Conservation (phyloP, 2,113 vertebrate species). For the Psilopsiagon aymara region DNA sequence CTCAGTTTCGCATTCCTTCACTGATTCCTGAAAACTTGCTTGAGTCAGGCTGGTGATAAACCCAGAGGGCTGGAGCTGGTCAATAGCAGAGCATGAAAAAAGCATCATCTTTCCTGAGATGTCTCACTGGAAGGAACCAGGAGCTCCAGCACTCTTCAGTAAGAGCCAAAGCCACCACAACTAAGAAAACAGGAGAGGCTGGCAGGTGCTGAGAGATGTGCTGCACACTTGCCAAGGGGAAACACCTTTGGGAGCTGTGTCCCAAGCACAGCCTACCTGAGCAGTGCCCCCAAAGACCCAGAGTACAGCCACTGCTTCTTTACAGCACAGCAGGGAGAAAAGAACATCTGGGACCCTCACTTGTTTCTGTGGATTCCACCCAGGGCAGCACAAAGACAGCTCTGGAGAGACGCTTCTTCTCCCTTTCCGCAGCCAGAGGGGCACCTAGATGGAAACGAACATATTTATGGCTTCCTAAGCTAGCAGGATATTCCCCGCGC, state of each 20-base stretch:
- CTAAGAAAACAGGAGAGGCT: not conserved
- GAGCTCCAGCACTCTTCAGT: not conserved
- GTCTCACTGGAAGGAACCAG: not conserved
- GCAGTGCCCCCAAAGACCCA: not conserved
- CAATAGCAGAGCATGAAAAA: not conserved
- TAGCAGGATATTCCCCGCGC: not conserved
- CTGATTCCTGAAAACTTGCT: not conserved
- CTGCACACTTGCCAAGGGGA: not conserved
- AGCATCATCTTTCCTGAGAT: not conserved
- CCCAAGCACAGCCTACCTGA: not conserved
- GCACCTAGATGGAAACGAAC: conserved; percentile 44
- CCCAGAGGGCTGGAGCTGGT: not conserved
- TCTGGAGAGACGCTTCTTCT: conserved; percentile 48
- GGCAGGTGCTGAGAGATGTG: not conserved
- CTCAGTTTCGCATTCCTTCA: not conserved
- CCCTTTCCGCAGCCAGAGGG: conserved; percentile 49
- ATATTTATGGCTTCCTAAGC: conserved; percentile 24
- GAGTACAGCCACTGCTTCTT: not conserved
- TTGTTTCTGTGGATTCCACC: conserved; percentile 42
- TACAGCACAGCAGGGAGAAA: not conserved
- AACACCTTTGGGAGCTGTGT: not conserved
- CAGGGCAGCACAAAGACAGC: conserved; percentile 58
- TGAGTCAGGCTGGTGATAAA: not conserved
- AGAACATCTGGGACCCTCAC: conserved; percentile 15
- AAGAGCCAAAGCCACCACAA: not conserved